Evolutionary conservation across 1,140 invertebrate species (phyloP).

Genomic region (Anastrepha obliqua): DNA sequence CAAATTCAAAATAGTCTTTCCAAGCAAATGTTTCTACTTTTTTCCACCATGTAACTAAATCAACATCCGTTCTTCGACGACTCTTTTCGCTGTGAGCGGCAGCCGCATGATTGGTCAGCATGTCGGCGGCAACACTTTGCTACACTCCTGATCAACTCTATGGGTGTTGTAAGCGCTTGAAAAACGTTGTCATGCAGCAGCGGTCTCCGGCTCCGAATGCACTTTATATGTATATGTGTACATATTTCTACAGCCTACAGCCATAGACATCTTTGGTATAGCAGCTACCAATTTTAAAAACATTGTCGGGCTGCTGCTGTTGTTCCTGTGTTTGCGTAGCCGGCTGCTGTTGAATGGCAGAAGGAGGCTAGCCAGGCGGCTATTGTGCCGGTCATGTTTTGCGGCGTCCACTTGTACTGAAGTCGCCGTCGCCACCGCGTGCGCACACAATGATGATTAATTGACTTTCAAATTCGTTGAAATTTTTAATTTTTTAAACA

Average conservation of each 20-base stretch:
- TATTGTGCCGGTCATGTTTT: conserved; percentile 7
- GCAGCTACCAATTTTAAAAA: conserved; percentile 41
- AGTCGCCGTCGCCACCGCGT: neutral
- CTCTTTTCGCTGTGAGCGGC: conserved; percentile 11
- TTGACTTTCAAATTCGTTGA: conserved; percentile 74
- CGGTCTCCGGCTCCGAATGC: neutral
- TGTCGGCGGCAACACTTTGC: conserved; percentile 42
- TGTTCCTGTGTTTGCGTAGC: neutral
- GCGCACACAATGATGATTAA: conserved; percentile 69
- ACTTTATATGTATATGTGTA: neutral
- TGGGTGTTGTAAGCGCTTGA: neutral
- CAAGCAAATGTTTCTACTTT: neutral
- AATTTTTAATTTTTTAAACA: conserved; percentile 75
- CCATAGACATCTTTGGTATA: conserved; percentile 27
- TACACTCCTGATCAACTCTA: conserved; percentile 19
- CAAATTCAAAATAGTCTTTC: no score
- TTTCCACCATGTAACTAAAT: neutral
- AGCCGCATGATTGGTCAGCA: conserved; percentile 48
- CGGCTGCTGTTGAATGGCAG: conserved; percentile 14
- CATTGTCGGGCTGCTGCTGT: neutral
- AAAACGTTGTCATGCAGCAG: neutral
- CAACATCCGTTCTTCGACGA: neutral
- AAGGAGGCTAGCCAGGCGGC: conserved; percentile 9
- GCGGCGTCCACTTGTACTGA: conserved; percentile 22
- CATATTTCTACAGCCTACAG: conserved; percentile 21